A percentile compares a stretch with the other conserved stretches of the same genome.
These are phyloP conservation scores for Eledona agricola DNA, from an alignment of 2,888 invertebrate species.

Conservation along the genomic window DNA sequence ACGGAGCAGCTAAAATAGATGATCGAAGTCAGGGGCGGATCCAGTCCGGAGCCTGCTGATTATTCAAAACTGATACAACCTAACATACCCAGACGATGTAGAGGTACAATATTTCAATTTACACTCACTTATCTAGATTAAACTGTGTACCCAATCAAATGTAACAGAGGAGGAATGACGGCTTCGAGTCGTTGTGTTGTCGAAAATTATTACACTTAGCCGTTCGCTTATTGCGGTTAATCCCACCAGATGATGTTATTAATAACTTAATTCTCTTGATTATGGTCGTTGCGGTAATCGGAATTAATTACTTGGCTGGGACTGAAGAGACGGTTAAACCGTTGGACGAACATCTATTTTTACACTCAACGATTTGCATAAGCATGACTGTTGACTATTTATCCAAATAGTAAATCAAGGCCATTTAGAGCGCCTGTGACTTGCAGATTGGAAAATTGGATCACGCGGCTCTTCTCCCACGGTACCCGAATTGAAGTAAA, in stretches of 20 bases:
- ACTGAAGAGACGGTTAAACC: constrained; percentile 5
- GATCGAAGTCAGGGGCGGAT: constrained; percentile 49
- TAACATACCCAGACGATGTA: constrained; percentile 50
- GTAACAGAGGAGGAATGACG: constrained; percentile 7
- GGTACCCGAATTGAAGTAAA: too few relatives aligned
- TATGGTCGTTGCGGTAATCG: constrained; percentile 9
- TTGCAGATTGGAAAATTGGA: constrained; percentile 18
- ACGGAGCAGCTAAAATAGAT: constrained; percentile 25
- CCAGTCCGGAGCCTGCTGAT: constrained; percentile 46
- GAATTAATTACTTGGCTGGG: constrained; percentile 16
- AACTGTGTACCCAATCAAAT: constrained; percentile 31
- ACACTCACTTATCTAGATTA: constrained; percentile 53
- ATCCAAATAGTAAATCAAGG: constrained; percentile 26
- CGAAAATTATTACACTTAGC: too few relatives aligned
- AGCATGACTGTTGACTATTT: constrained; percentile 25
- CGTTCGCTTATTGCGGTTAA: neutral
- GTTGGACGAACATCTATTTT: constrained; percentile 19
- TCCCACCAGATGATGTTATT: neutral
- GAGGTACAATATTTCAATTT: constrained; percentile 56
- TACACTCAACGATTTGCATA: constrained; percentile 22
- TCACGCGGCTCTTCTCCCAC: too few relatives aligned
- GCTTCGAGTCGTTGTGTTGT: too few relatives aligned
- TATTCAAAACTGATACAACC: constrained; percentile 50
- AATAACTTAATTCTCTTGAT: constrained; percentile 16
- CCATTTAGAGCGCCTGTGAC: constrained; percentile 14